phyloP scores from a whole-genome alignment of 1,140 invertebrate genomes.

The Aphelenchoides besseyi region DNA sequence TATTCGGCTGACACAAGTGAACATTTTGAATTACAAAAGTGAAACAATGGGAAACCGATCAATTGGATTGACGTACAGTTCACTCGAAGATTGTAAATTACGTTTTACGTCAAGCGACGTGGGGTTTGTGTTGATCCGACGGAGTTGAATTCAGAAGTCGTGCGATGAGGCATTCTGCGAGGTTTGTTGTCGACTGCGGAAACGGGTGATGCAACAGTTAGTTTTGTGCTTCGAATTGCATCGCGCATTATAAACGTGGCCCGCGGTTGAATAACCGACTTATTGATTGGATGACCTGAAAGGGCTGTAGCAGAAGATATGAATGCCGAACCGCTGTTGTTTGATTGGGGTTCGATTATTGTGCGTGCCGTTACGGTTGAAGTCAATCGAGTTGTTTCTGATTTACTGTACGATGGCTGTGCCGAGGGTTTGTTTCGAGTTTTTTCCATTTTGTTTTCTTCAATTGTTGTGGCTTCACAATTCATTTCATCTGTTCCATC shows the following conservation, averaged over 20 bases:
- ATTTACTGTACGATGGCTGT: no score
- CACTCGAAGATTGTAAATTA: no score
- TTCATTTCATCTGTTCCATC: conserved; percentile 12
- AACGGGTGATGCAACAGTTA: not conserved
- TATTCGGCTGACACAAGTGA: no score
- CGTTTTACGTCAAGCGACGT: no score
- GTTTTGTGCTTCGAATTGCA: not conserved
- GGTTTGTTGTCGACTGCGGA: not conserved
- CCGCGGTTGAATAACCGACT: not conserved
- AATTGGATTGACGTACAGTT: no score
- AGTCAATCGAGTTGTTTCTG: no score
- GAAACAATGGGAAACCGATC: no score
- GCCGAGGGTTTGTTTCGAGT: no score
- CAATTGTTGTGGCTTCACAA: conserved; percentile 8
- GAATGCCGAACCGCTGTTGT: not conserved
- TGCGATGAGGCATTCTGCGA: not conserved
- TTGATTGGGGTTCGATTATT: not conserved
- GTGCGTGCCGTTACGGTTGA: not conserved
- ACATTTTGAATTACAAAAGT: no score
- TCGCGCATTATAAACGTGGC: not conserved
- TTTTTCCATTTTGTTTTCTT: not conserved
- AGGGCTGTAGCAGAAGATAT: not conserved
- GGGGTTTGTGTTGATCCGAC: not conserved
- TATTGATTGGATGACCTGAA: no score
- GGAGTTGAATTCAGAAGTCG: not conserved